These are phyloP conservation scores for Bryconaethiops microstoma DNA, from an alignment of 2,797 vertebrate genomes.

Conservation along the genomic window DNA sequence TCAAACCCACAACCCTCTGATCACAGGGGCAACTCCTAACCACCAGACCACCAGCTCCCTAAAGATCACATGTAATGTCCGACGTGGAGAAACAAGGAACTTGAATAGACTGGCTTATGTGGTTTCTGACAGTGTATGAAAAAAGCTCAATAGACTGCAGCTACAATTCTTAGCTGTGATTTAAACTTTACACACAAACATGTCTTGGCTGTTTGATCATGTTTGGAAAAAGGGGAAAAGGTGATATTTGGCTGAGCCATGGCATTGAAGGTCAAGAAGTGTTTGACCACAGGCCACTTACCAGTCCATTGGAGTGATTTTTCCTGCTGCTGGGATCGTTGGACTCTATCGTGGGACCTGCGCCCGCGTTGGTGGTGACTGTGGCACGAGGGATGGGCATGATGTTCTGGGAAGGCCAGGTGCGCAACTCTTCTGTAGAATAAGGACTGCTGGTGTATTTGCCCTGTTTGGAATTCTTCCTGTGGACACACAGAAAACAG, in stretches of 20 bases:
- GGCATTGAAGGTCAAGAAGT: neutral
- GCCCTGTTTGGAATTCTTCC: neutral
- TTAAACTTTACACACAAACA: neutral
- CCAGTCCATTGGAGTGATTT: conserved; percentile 70
- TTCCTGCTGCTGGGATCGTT: conserved; percentile 63
- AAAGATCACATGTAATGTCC: no score
- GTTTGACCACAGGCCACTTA: conserved; percentile 60
- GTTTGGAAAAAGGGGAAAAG: neutral
- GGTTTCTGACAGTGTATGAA: no score
- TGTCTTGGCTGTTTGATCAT: neutral
- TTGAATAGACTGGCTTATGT: no score
- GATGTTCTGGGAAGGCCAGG: conserved; percentile 64
- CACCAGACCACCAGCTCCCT: no score
- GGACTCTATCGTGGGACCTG: conserved; percentile 68
- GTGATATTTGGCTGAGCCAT: neutral
- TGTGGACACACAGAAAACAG: conserved; percentile 27
- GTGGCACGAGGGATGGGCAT: conserved; percentile 72
- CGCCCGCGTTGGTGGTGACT: conserved; percentile 44
- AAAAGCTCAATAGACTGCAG: no score
- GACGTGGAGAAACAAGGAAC: no score
- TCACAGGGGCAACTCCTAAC: no score
- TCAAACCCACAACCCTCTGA: no score
- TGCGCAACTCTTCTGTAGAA: conserved; percentile 48
- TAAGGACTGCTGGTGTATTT: conserved; percentile 64
- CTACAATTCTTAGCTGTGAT: no score